Percentiles rank a stretch among this genome's conserved stretches.
These are phyloP conservation scores for Eupithecia inturbata DNA, from an alignment of 2,888 invertebrate species.

Conservation along the genomic window DNA sequence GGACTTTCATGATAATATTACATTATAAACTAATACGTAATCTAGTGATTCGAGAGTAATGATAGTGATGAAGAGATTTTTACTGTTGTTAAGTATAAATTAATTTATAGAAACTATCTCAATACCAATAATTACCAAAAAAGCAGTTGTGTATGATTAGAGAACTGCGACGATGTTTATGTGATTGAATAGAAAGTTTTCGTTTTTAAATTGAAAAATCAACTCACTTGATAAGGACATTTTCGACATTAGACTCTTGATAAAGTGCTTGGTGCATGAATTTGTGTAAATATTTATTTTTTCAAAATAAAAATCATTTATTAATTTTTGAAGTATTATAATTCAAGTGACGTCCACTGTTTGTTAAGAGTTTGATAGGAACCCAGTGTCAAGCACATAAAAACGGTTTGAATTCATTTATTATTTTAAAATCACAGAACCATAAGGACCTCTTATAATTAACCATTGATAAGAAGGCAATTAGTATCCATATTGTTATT, in stretches of 20 bases:
- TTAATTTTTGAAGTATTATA: conserved; percentile 34
- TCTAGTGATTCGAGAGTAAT: conserved; percentile 82
- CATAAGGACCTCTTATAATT: conserved; percentile 85
- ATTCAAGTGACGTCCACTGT: conserved; percentile 51
- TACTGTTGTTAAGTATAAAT: conserved; percentile 84
- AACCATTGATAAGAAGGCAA: conserved; percentile 84
- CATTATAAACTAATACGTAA: conserved; percentile 83
- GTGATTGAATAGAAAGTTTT: conserved; percentile 75
- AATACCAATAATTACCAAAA: conserved; percentile 85
- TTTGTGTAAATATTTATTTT: conserved; percentile 45
- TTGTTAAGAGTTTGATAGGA: conserved; percentile 43
- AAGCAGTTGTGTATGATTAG: conserved; percentile 80
- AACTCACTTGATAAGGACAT: conserved; percentile 36
- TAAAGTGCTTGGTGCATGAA: conserved; percentile 62
- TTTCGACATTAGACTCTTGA: conserved; percentile 54
- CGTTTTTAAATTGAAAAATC: conserved; percentile 47
- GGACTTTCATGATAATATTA: conserved; percentile 83
- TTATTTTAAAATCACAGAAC: conserved; percentile 79
- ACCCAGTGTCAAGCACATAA: conserved; percentile 61
- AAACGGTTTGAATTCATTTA: conserved; percentile 51
- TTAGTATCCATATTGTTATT: conserved; percentile 84
- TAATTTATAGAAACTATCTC: conserved; percentile 84
- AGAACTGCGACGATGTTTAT: conserved; percentile 76
- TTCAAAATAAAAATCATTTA: conserved; percentile 26
- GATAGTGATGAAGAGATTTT: conserved; percentile 84